phyloP scores from a whole-genome alignment of 2,797 vertebrate genomes.

The Takifugu ocellatus region DNA sequence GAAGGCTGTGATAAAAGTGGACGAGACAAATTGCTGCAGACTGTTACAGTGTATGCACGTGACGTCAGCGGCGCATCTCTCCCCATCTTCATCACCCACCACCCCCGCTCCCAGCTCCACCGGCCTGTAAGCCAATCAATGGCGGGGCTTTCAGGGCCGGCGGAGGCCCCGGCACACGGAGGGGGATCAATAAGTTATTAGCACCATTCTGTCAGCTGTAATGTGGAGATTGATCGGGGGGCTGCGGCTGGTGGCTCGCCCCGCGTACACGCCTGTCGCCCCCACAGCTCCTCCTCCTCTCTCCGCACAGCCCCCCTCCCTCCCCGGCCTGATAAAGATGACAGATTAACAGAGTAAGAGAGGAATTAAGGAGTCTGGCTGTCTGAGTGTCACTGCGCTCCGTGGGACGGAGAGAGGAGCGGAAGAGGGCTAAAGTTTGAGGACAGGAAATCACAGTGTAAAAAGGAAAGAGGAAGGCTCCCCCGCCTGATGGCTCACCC shows the following conservation, averaged over 20 bases:
- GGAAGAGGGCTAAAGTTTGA: slow-evolving; percentile 59
- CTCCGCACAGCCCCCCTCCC: slow-evolving; percentile 69
- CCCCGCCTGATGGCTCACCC: slow-evolving; percentile 42
- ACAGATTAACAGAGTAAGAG: slow-evolving; percentile 98
- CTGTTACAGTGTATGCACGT: slow-evolving; percentile 32
- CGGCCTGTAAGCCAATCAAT: slow-evolving; percentile 89
- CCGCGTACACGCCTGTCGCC: slow-evolving; percentile 73
- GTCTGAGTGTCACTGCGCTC: slow-evolving; percentile 83
- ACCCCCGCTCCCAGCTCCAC: slow-evolving; percentile 56
- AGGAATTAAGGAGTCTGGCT: slow-evolving; percentile 95
- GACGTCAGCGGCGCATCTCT: slow-evolving; percentile 66
- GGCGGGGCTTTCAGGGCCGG: slow-evolving; percentile 84
- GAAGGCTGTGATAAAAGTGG: too few species aligned
- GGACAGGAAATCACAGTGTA: slow-evolving; percentile 51
- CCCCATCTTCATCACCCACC: slow-evolving; percentile 52
- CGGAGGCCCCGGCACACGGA: slow-evolving; percentile 81
- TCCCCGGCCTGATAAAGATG: slow-evolving; percentile 96
- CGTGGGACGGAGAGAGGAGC: slow-evolving; percentile 64
- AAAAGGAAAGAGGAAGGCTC: slow-evolving; percentile 42
- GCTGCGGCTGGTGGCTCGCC: slow-evolving; percentile 79
- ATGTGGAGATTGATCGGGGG: slow-evolving; percentile 98
- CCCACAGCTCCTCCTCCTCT: slow-evolving; percentile 18
- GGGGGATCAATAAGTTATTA: slow-evolving; percentile 99
- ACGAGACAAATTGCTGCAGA: too few species aligned
- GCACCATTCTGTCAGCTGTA: slow-evolving; percentile 99